phyloP scores from a whole-genome alignment of 2,888 invertebrate genomes.

The Macaria liturata region DNA sequence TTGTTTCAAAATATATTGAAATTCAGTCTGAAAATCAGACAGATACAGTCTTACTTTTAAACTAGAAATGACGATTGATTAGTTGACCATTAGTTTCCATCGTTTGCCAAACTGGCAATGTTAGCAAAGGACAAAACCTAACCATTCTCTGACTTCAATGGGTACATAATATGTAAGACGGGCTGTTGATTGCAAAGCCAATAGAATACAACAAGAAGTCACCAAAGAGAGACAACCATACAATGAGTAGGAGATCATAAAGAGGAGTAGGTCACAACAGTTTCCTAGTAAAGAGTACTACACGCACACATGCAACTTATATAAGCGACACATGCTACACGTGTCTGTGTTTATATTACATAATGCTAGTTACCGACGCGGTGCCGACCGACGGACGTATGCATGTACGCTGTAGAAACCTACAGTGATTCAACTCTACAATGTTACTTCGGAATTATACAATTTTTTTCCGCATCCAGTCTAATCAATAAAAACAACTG shows the following conservation, averaged over 20 bases:
- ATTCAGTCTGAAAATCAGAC: too few relatives aligned
- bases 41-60: too few relatives aligned
- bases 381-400: conserved; percentile 31
- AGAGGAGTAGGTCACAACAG: conserved; percentile 34
- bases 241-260: conserved; percentile 26
- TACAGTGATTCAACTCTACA: conserved; percentile 10
- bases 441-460: neutral
- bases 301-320: conserved; percentile 48
- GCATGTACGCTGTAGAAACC: neutral
- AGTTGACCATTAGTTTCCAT: too few relatives aligned
- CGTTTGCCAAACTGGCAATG: too few relatives aligned
- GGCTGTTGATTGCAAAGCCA: too few relatives aligned
- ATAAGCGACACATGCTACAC: conserved; percentile 55
- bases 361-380: conserved; percentile 45
- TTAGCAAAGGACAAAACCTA: too few relatives aligned
- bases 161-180: too few relatives aligned
- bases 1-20: too few relatives aligned
- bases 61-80: too few relatives aligned
- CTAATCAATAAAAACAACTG: too few relatives aligned
- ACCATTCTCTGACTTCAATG: too few relatives aligned
- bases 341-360: conserved; percentile 67
- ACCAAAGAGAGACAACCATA: conserved; percentile 17
- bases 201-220: conserved; percentile 15
- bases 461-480: too few relatives aligned
- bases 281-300: conserved; percentile 33